A percentile compares a stretch with the other conserved stretches of the same genome.
Conservation (phyloP, 2,113 vertebrate genomes). For the Sceloporus tristichus region DNA sequence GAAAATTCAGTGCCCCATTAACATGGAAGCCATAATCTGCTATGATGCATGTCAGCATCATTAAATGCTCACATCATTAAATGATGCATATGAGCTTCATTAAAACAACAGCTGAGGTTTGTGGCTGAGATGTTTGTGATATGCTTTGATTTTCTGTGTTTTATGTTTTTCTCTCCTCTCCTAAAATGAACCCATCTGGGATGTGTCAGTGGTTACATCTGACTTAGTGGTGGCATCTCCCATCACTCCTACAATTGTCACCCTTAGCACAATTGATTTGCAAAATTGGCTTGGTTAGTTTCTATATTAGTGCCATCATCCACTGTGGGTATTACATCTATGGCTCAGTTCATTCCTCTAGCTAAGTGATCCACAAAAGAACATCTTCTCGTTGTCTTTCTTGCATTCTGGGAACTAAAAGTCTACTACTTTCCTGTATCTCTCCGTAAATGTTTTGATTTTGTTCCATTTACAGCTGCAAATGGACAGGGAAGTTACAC, state of each 20-base stretch:
- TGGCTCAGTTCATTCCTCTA: constrained; percentile 66
- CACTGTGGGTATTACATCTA: constrained; percentile 75
- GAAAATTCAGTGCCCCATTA: too few relatives aligned
- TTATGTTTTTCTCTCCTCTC: background rate
- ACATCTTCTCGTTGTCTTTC: constrained; percentile 52
- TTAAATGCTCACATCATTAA: too few relatives aligned
- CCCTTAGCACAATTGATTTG: background rate
- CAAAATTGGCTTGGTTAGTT: background rate
- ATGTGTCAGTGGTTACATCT: too few relatives aligned
- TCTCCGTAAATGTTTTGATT: constrained; percentile 64
- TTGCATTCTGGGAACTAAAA: constrained; percentile 50
- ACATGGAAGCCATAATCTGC: too few relatives aligned
- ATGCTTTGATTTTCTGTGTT: too few relatives aligned
- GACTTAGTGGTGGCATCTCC: too few relatives aligned
- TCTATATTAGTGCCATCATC: background rate
- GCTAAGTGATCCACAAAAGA: constrained; percentile 66
- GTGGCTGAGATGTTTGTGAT: background rate
- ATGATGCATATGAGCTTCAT: background rate
- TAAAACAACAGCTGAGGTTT: background rate
- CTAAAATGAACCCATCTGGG: background rate
- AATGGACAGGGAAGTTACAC: constrained; percentile 51
- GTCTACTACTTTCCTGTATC: constrained; percentile 55
- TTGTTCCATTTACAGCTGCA: constrained; percentile 62
- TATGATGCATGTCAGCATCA: too few relatives aligned
- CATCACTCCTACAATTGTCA: too few relatives aligned